Evolutionary conservation across 2,888 invertebrate species (phyloP), one percentile per base, ranked within the genome.

Genomic region (Mesochorus sp.): DNA sequence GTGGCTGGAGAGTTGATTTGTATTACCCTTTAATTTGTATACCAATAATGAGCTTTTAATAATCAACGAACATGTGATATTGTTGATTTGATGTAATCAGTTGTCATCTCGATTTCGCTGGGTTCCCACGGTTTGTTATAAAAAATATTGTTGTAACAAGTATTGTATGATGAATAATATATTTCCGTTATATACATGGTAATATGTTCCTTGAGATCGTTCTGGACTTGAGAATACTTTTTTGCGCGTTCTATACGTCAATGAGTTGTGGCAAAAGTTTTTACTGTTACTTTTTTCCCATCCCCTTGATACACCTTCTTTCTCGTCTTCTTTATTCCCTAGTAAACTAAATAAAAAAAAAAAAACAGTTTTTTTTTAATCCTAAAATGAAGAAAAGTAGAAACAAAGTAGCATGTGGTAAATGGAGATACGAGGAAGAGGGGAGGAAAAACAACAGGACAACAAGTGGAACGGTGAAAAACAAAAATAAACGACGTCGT

Each of bases 391-490:
- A 71, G 51, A 57, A 64, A 57, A 42, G 57, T 47, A 10, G 62
- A 55, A 49, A 19, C 8, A 26, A 67, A 42, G 3, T 14, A 24
- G 37, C 24, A 14, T 37, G 37, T 64, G 14, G 5, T 12, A 14
- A 24, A 28, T 14, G 21, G 28, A 5, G 26, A 17, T 14, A 8
- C 37, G 24, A 2, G 34, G 19, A 31, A 51, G 21, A 10, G 21
- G 55, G 31, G 6, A 53, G 26, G 5, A 55, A 76, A 59, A 64
- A 39, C 39, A 62, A 4, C 14, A 37, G 34, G 28, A 71, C 62
- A 68, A 75, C 62, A 59, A 64, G 70, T 64, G 57, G 70, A 5
- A 21, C 28, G 3, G 17, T 49, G 21, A 44, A 55, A 59, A 47
- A 55, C 17, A 47, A 44, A 51, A 26, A 53, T 24, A 51, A 68